phyloP scores from a whole-genome alignment of 1,140 invertebrate species.

The Drosophila burlai region DNA sequence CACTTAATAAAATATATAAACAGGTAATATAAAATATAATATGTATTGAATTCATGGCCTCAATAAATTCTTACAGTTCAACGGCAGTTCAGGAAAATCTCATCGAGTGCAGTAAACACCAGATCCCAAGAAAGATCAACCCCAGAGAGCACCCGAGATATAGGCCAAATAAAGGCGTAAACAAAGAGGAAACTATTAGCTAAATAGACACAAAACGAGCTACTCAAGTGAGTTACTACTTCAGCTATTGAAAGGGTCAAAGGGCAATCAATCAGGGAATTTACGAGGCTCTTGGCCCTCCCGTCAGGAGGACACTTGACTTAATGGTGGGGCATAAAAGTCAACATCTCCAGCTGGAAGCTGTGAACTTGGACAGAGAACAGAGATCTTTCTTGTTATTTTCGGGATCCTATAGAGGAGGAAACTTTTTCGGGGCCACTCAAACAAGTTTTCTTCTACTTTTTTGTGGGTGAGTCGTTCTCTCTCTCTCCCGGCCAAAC shows the following conservation, averaged over 20 bases:
- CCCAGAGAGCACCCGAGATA: constrained; percentile 33
- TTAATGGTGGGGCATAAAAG: constrained; percentile 56
- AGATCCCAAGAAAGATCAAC: constrained; percentile 11
- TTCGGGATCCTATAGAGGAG: constrained; percentile 15
- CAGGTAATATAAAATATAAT: constrained; percentile 14
- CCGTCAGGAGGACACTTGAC: constrained; percentile 71
- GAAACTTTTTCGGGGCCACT: constrained; percentile 23
- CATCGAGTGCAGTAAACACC: constrained; percentile 28
- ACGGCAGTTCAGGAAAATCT: constrained; percentile 63
- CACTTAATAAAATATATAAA: constrained; percentile 16
- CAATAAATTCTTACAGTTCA: constrained; percentile 50
- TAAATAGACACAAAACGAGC: constrained; percentile 40
- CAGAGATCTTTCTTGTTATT: constrained; percentile 18
- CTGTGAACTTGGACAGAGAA: constrained; percentile 56
- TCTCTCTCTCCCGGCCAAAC: constrained; percentile 43
- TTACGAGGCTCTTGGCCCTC: constrained; percentile 42
- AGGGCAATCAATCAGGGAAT: constrained; percentile 70
- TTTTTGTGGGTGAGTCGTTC: constrained; percentile 52
- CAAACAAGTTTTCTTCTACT: constrained; percentile 59
- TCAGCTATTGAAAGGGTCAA: constrained; percentile 32
- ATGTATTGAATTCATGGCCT: constrained; percentile 10
- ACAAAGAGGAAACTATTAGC: constrained; percentile 59
- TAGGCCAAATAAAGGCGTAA: constrained; percentile 72
- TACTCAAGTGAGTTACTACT: constrained; percentile 14
- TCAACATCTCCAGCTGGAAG: constrained; percentile 9